Base-by-base conservation (phyloP, 2,113 vertebrate genomes). In the Pyxicephalus adspersus region DNA sequence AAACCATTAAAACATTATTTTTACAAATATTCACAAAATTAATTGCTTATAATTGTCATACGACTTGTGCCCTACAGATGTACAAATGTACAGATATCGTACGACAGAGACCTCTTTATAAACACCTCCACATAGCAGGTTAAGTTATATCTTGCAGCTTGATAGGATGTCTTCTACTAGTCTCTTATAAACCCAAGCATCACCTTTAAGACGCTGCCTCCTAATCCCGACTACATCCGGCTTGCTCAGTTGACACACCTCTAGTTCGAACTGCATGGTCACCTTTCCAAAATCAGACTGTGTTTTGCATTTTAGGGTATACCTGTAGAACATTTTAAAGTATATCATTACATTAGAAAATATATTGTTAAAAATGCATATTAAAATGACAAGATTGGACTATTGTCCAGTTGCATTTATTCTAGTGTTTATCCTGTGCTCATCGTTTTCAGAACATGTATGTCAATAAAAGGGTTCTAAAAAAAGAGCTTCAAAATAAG, bases 121-220 rank as follows among this genome's bases (percentile, higher is more conserved):
- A 58, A 60, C 71, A 60, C 29, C 2, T 3, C 70, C 5, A 6
- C 0, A 4, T 5, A 38, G 71, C 4, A 58, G 71, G n/a, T n/a
- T 55, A 23, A 45, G 6, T 87, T 87, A 96, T 54, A 96, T 86
- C 2, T 90, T 90, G 87, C 90, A 95, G 84, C 92, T 90, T 31
- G 94, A 94, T 9, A 99, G 90, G 82, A 98, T 93, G 84, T 96
- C 95, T 87, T 98, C 98, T 82, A 99, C 91, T 83, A 99, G 92
- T 77, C 94, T 94, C 85, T 99, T 98, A 88, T 98, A 99, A 77
- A 98, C 93, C 97, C 97, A 99, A 45, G 96, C 95, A 13, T 99
- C 97, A 6, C 98, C 98, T 85, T 96, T 97, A 55, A 99, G 93
- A 77, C 96, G 87, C 74, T 97, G 96, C 15, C 95, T 92, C 16